Base-by-base conservation (phyloP, 2,888 invertebrate genomes). In the Pterostichus niger region DNA sequence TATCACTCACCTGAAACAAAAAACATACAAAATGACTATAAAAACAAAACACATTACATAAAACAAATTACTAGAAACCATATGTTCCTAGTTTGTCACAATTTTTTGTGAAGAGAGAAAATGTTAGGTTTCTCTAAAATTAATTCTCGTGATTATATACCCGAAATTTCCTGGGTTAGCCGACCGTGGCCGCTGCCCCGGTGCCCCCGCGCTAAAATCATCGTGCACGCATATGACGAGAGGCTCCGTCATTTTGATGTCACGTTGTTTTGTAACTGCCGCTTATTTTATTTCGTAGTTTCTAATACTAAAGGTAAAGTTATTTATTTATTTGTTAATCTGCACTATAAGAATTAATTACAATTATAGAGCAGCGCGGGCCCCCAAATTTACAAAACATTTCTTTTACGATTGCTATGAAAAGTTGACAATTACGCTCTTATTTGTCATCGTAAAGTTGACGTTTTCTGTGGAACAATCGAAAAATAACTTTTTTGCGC, bases 81-180 rank as follows among this genome's bases (percentile, higher is more conserved):
- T 76, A 56, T 75, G 75, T 75, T 75, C 49, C 44, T 59, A 59
- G 49, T 17, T 44, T 35, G 52, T 52, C 75, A 75, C 52, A 71
- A 13, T 78, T 78, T 78, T 78, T 78, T 78, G 40, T 59, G 7
- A n/a, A 24, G 11, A 31, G 44, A 59, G 31, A 49, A 56, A 78
- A 78, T 78, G 44, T 59, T 78, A 78, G 59, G 78, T 78, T 78
- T 78, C 78, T 44, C 59, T 59, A 61, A 56, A 78, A 78, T 78
- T 78, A 78, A 78, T 78, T 78, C 78, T 40, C 44, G 40, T 78
- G 78, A 61, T 78, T 78, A 59, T 59, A 61, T 59, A 46, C 44
- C 46, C 17, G 78, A 61, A 78, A 78, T 78, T 78, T 78, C 56
- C 59, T 61, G 54, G 7, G 78, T 56, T 44, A 78, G 59, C 78